Percentiles rank a stretch among this genome's conserved stretches.
phyloP scores from a whole-genome alignment of 2,797 vertebrate genomes.

The Enteromius paludinosus region DNA sequence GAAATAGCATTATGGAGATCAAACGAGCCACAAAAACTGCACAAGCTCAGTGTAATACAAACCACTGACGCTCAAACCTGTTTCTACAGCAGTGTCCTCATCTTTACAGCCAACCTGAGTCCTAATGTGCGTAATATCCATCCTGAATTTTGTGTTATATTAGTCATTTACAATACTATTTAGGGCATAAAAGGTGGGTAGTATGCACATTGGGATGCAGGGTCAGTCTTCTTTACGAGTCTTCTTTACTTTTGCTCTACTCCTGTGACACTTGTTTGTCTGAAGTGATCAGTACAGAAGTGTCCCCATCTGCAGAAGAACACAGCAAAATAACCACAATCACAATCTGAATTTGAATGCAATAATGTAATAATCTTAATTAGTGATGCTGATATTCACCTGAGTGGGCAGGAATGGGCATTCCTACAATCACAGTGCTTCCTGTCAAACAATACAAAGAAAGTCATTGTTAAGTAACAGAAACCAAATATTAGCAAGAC shows the following conservation, averaged over 20 bases:
- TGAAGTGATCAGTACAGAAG: conserved; percentile 70
- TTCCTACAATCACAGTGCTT: conserved; percentile 40
- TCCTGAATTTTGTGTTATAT: too few relatives aligned
- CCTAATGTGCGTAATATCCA: too few relatives aligned
- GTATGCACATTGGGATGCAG: too few relatives aligned
- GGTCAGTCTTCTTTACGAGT: neutral
- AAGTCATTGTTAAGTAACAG: neutral
- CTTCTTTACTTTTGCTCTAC: neutral
- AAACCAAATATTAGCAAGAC: neutral
- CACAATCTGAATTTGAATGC: too few relatives aligned
- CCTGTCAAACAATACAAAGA: conserved; percentile 36
- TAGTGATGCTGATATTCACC: conserved; percentile 13
- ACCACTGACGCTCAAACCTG: neutral
- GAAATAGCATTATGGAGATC: neutral
- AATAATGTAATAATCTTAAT: neutral
- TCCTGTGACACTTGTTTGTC: conserved; percentile 32
- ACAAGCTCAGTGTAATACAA: conserved; percentile 11
- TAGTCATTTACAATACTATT: too few relatives aligned
- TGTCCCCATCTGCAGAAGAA: conserved; percentile 65
- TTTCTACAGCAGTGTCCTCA: conserved; percentile 7
- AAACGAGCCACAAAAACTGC: neutral
- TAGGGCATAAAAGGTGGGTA: too few relatives aligned
- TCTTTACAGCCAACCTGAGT: neutral
- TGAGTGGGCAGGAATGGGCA: conserved; percentile 39
- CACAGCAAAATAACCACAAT: neutral